phyloP scores from a whole-genome alignment of 92 coral and sea anemone species.

The Anthopleura xanthogrammica region DNA sequence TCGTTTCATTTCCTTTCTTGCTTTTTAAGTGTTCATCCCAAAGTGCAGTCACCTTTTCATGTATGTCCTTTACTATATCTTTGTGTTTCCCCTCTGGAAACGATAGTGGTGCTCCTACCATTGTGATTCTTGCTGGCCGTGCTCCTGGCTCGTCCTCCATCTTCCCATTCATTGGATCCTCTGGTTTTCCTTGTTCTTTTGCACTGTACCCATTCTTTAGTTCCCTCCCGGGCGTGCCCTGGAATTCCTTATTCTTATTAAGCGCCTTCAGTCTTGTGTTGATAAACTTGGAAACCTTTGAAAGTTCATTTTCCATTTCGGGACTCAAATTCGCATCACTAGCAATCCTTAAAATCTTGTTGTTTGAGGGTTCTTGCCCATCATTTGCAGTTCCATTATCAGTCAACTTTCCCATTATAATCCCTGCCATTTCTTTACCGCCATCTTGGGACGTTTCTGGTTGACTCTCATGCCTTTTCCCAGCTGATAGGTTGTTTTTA shows the following conservation, averaged over 20 bases:
- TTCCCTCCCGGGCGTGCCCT: neutral
- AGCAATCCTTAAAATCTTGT: neutral
- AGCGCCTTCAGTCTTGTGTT: conserved; percentile 23
- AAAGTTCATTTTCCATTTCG: conserved; percentile 39
- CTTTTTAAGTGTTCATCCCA: conserved; percentile 17
- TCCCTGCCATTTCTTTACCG: conserved; percentile 19
- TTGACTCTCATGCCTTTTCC: neutral
- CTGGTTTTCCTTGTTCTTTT: neutral
- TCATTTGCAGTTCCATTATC: conserved; percentile 1
- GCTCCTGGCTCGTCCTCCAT: conserved; percentile 12
- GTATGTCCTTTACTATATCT: conserved; percentile 14
- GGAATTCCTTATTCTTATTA: neutral
- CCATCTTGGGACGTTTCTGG: neutral
- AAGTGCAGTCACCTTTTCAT: conserved; percentile 21
- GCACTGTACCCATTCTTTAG: neutral
- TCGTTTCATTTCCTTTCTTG: conserved; percentile 2
- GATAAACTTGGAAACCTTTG: conserved; percentile 30
- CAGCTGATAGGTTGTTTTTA: neutral
- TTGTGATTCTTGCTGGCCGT: conserved; percentile 19
- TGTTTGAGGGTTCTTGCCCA: neutral
- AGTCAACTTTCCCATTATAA: conserved; percentile 35
- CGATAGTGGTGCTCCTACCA: conserved; percentile 19
- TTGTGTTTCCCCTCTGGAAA: conserved; percentile 6
- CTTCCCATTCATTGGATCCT: neutral
- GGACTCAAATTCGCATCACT: conserved; percentile 24